A percentile compares a stretch with the other conserved stretches of the same genome.
Conservation (phyloP, 2,113 vertebrate genomes). For the Prinia subflava region DNA sequence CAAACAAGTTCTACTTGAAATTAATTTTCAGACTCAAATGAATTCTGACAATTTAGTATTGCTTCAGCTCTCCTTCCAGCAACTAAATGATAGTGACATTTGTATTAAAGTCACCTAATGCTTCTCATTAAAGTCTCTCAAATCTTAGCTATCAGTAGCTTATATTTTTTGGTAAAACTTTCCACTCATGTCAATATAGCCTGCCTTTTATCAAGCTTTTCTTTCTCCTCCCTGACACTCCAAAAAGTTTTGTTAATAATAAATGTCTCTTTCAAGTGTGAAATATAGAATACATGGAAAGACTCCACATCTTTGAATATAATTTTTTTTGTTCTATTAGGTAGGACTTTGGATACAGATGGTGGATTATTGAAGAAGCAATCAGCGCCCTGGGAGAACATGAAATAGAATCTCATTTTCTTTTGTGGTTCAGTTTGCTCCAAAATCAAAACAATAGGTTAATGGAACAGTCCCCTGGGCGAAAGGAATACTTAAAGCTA, state of each 20-base stretch:
- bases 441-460: neutral
- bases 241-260: neutral
- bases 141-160: neutral
- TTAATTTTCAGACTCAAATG: constrained; percentile 28
- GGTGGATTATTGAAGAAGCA: neutral
- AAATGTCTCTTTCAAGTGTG: neutral
- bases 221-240: neutral
- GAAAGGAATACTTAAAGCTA: neutral
- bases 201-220: neutral
- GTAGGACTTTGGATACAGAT: neutral
- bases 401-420: neutral
- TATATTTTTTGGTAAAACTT: constrained; percentile 7
- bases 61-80: neutral
- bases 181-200: neutral
- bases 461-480: neutral
- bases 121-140: constrained; percentile 13
- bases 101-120: constrained; percentile 32
- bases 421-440: neutral
- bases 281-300: neutral
- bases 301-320: neutral
- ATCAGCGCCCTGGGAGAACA: neutral
- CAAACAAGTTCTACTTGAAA: neutral
- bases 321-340: neutral
- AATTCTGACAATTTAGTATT: constrained; percentile 19
- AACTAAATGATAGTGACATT: constrained; percentile 21